A percentile compares a stretch with the other conserved stretches of the same genome.
Evolutionary conservation across 2,888 invertebrate species (phyloP).

Genomic region (Tetragonula carbonaria): DNA sequence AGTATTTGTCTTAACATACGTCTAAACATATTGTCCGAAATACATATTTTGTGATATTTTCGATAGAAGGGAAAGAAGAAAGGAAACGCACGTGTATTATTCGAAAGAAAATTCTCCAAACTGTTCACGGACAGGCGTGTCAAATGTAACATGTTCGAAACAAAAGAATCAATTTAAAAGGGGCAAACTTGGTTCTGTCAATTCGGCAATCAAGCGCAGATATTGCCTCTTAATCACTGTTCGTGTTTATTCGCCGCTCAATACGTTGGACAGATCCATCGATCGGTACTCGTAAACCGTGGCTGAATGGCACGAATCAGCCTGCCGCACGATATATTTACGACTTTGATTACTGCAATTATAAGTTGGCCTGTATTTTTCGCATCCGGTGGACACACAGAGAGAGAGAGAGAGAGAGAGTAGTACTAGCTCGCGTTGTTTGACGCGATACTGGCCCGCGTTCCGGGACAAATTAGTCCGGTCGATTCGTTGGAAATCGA

Average conservation of each 20-base stretch:
- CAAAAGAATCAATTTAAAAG: neutral
- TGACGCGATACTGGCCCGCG: neutral
- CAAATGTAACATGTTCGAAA: neutral
- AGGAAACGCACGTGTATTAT: too few species aligned
- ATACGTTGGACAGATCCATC: conserved; percentile 13
- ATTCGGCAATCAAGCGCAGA: neutral
- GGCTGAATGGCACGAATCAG: neutral
- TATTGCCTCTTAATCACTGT: conserved; percentile 41
- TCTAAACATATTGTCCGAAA: too few species aligned
- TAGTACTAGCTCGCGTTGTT: neutral
- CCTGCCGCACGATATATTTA: conserved; percentile 14
- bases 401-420: too few species aligned
- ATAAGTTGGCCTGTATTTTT: conserved; percentile 30
- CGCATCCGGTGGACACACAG: neutral
- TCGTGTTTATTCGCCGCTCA: conserved; percentile 23
- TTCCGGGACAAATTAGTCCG: conserved; percentile 19
- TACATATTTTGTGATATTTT: too few species aligned
- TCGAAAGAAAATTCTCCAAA: too few species aligned
- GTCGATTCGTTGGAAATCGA: conserved; percentile 26
- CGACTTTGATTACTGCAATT: conserved; percentile 38
- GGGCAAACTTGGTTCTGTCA: neutral
- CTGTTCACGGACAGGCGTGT: too few species aligned
- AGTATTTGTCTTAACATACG: too few species aligned
- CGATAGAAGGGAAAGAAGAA: too few species aligned
- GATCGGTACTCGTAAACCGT: conserved; percentile 13